Percentiles rank a stretch among this genome's conserved stretches.
These are phyloP conservation scores for Microcebus lehilahytsara DNA, from an alignment of 2,113 vertebrate genomes.

Conservation along the genomic window DNA sequence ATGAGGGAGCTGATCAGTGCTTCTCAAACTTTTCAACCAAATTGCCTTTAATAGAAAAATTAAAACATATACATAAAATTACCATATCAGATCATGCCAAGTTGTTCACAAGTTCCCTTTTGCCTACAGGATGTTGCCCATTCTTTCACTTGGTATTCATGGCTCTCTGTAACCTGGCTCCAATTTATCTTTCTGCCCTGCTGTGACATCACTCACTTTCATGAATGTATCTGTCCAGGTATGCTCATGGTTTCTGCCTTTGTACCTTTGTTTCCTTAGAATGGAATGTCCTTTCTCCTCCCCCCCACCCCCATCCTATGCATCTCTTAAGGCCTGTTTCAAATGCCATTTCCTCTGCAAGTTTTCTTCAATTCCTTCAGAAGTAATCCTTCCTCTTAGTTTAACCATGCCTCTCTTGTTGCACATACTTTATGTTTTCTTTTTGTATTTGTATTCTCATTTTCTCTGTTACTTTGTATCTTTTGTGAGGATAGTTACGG, in stretches of 20 bases:
- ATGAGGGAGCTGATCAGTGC: neutral
- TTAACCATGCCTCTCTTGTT: neutral
- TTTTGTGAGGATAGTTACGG: neutral
- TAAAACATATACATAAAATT: neutral
- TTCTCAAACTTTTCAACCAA: neutral
- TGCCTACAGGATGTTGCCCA: neutral
- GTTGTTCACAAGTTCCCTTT: neutral
- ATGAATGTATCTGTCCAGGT: neutral
- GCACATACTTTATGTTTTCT: neutral
- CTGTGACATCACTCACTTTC: neutral
- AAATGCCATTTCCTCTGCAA: neutral
- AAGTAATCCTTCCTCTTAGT: neutral
- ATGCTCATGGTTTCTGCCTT: no score
- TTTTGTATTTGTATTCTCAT: neutral
- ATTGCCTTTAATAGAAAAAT: neutral
- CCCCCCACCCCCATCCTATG: accelerated
- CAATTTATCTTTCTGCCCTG: neutral
- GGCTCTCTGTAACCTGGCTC: neutral
- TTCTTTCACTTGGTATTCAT: neutral
- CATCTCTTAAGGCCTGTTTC: neutral
- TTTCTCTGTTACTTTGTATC: neutral
- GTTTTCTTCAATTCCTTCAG: neutral
- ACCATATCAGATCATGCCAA: neutral
- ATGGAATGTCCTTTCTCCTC: neutral
- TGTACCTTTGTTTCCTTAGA: neutral